Evolutionary conservation across 2,888 invertebrate species (phyloP), one percentile per base, ranked within the genome.

Genomic region (Caenorhabditis wallacei): DNA sequence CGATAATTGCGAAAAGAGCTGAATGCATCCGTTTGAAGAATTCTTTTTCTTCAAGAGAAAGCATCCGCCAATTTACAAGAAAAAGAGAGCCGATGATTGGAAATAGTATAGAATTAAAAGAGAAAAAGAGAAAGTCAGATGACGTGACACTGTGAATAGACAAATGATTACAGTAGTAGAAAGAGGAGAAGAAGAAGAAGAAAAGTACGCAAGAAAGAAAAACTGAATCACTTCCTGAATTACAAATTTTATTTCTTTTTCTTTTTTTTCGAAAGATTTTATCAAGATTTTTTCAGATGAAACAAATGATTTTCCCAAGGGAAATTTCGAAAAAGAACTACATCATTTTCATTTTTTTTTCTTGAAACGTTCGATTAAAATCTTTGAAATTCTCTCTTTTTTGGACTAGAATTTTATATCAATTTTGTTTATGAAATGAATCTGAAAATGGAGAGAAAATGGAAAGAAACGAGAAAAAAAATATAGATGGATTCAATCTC

Each of bases 161-260:
- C 64, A 57, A 71, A 70, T 71, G 79, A 80, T 80, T 80, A 72
- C 72, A 70, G 79, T 70, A 71, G 63, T 57, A n/a, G 48, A n/a
- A 2, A 51, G 43, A 40, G 30, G 13, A 26, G 26, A 66, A 40
- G 13, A 24, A 48, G 8, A 2, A 24, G 30, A 22, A 26, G 22
- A 37, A 66, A 51, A 64, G 51, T 61, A 64, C 63, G 43, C 72
- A 53, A 51, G 43, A 40, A 13, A 35, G 13, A 46, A 56, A 56
- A 69, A 72, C 72, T 63, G 68, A 76, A 68, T 76, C 76, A 76
- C 76, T 76, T 76, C 76, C 76, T 76, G 76, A 78, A 78, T 78
- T 54, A 43, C 53, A 72, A 53, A 51, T 64, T 56, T 56, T 46
- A 26, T 46, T 46, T 68, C 26, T 75, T 66, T 37, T 63, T 24